phyloP scores from a whole-genome alignment of 2,797 vertebrate genomes.

The Gymnothorax javanicus region DNA sequence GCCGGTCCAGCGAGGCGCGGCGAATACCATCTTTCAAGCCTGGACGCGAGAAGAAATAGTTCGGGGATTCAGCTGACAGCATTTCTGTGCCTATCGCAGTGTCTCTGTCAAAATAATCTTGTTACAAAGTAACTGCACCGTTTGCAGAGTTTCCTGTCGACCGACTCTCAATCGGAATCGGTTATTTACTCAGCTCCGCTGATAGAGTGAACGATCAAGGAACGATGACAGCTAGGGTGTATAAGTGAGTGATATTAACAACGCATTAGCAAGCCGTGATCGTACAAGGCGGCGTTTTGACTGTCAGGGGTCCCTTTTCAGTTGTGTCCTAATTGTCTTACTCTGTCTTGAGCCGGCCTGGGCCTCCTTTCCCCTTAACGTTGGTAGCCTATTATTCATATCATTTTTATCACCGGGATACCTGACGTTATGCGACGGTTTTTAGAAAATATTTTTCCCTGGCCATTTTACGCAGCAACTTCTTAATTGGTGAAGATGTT shows the following conservation, averaged over 20 bases:
- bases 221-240: background rate
- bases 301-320: background rate
- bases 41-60: background rate
- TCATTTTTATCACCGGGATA: background rate
- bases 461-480: background rate
- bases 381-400: background rate
- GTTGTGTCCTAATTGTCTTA: background rate
- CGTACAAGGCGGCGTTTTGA: background rate
- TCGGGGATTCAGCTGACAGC: background rate
- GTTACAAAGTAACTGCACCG: slow-evolving; percentile 10
- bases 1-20: background rate
- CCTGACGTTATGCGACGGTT: background rate
- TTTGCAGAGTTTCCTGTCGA: background rate
- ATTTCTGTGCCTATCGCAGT: background rate
- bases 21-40: background rate
- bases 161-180: background rate
- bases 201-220: background rate
- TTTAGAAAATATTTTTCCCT: background rate
- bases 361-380: background rate
- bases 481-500: background rate
- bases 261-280: background rate
- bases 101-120: background rate
- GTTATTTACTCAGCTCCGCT: background rate
- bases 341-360: background rate
- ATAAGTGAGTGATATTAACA: slow-evolving; percentile 2